Evolutionary conservation across 2,888 invertebrate species (phyloP), one percentile per base, ranked within the genome.

Genomic region (Blastobasis adustella): DNA sequence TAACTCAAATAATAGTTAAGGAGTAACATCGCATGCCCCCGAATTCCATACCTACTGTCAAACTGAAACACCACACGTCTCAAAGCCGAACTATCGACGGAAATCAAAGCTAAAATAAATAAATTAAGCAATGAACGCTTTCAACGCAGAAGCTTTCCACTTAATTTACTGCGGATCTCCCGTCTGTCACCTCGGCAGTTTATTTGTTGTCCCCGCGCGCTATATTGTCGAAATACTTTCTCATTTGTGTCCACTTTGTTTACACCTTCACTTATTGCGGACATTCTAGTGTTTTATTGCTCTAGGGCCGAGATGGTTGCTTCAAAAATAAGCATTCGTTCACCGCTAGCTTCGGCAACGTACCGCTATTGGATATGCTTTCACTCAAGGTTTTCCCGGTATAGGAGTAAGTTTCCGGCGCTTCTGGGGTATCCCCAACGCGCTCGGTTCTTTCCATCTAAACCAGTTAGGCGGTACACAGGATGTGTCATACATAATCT

Each of bases 161-260:
- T 41, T 47, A 47, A 47, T 47, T 47, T 36, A 9, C 10, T 47
- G 40, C 49, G 53, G 51, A 53, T 53, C 50, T 50, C 49, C 42
- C 39, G 37, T 54, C 46, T 40, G 51, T 51, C 51, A 51, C 51
- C 49, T 45, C 40, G 38, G 37, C 10, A 47, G 48, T 50, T 50
- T 54, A 54, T 54, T 54, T 49, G 50, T 37, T 42, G 44, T 37
- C 51, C 47, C 6, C 23, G 46, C 37, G 39, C 38, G 50, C 57
- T 57, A 56, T 57, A 61, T 61, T 62, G 61, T 60, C 59, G 58
- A 61, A 62, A 66, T 60, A 62, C 47, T 53, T 63, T 56, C 59
- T 62, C 57, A 59, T 61, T 65, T 61, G 56, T 56, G 53, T 50
- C 50, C 53, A 49, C 58, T 57, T 59, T 61, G 57, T 62, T 63